Conservation (phyloP, 1,140 invertebrate species). For the Notospermus geniculatus region DNA sequence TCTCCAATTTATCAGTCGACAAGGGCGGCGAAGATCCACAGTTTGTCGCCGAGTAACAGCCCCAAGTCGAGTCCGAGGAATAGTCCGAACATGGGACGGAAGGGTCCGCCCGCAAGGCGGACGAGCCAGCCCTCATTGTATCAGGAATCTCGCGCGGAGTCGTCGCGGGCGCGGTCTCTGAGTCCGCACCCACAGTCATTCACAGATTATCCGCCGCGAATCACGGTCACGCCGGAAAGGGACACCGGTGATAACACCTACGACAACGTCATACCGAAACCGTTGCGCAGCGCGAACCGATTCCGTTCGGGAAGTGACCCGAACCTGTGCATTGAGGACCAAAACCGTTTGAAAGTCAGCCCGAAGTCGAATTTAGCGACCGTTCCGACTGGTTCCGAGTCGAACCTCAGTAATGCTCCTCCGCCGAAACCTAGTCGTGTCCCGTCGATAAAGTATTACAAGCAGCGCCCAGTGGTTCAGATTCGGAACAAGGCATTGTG, state of each 20-base stretch:
- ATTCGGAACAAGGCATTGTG: constrained; percentile 37
- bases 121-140: neutral
- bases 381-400: constrained; percentile 36
- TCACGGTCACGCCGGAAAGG: neutral
- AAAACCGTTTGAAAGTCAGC: neutral
- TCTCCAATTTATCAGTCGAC: constrained; percentile 2
- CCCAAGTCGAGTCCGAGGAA: constrained; percentile 16
- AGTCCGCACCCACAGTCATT: neutral
- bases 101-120: neutral
- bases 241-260: neutral
- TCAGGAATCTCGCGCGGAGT: constrained; percentile 1
- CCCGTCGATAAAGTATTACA: constrained; percentile 55
- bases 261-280: neutral
- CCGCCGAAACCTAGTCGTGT: constrained; percentile 73
- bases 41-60: constrained; percentile 52
- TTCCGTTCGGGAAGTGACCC: constrained; percentile 3
- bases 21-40: constrained; percentile 38
- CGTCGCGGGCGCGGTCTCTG: too few species aligned
- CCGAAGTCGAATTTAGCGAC: neutral
- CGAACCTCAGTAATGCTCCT: constrained; percentile 53
- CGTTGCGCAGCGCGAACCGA: neutral
- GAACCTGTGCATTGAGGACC: constrained; percentile 1
- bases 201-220: neutral
- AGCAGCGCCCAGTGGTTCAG: constrained; percentile 31
- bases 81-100: neutral